A percentile compares a stretch with the other conserved stretches of the same genome.
These are phyloP conservation scores for Radopholus similis DNA, from an alignment of 1,140 invertebrate genomes.

Conservation along the genomic window DNA sequence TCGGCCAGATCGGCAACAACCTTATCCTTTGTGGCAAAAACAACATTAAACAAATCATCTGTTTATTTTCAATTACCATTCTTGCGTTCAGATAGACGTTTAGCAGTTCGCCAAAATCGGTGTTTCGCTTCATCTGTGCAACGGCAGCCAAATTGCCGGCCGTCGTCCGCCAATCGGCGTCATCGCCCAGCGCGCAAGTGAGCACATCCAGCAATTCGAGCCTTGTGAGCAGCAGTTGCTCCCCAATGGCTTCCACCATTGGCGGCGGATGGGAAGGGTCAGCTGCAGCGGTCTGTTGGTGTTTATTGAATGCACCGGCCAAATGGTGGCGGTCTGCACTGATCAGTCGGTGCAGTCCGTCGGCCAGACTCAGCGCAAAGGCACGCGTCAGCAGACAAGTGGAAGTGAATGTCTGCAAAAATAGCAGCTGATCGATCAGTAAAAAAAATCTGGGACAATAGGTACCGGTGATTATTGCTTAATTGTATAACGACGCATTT, in stretches of 20 bases:
- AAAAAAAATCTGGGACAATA: neutral
- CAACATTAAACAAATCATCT: constrained; percentile 5
- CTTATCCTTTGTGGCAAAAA: neutral
- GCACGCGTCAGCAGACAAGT: constrained; percentile 29
- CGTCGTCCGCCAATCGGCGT: constrained; percentile 30
- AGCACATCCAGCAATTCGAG: constrained; percentile 26
- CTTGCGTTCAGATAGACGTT: constrained; percentile 33
- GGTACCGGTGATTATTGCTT: neutral
- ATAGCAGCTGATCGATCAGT: too few species aligned
- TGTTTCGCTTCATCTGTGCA: constrained; percentile 31
- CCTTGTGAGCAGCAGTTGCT: constrained; percentile 9
- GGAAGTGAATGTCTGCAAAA: neutral
- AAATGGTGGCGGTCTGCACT: neutral
- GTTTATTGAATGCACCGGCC: neutral
- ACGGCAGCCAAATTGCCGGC: constrained; percentile 27
- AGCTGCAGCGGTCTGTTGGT: constrained; percentile 1
- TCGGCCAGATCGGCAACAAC: neutral
- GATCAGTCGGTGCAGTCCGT: constrained; percentile 30
- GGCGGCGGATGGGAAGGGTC: neutral
- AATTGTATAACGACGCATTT: too few species aligned
- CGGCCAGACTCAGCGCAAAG: constrained; percentile 34
- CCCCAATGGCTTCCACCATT: neutral
- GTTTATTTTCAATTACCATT: constrained; percentile 21
- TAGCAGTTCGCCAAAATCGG: constrained; percentile 27
- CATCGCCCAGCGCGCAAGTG: constrained; percentile 12